Evolutionary conservation across 2,113 vertebrate genomes (phyloP).

Genomic region (Numida meleagris): DNA sequence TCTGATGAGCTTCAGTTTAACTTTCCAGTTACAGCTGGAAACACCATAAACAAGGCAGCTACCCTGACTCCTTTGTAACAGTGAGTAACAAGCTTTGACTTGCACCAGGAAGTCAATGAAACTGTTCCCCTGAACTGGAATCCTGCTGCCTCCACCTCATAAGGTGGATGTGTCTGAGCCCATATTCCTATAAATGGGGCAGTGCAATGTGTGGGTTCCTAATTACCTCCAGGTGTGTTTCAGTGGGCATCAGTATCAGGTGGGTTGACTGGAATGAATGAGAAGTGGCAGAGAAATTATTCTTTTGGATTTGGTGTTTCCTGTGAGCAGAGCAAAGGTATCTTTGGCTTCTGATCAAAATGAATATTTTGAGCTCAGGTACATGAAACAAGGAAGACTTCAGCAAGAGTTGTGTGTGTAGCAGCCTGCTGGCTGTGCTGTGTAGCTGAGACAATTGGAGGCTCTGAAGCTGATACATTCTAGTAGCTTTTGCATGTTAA

Average conservation of each 20-base stretch:
- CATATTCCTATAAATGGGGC: background rate
- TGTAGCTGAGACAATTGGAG: background rate
- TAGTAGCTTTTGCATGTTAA: background rate
- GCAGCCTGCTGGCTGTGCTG: background rate
- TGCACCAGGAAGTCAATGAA: background rate
- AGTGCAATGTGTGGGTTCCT: background rate
- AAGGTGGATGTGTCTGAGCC: background rate
- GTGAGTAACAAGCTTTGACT: background rate
- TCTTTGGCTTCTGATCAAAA: background rate
- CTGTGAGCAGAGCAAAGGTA: background rate
- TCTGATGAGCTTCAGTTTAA: background rate
- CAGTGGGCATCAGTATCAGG: background rate
- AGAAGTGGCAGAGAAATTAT: background rate
- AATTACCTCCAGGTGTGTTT: background rate
- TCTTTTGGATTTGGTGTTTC: background rate
- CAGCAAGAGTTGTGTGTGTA: accelerated
- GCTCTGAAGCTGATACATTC: background rate
- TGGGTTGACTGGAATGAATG: background rate
- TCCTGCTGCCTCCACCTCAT: background rate
- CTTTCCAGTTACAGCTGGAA: background rate
- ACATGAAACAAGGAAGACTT: background rate
- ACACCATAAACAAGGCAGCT: background rate
- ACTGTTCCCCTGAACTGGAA: background rate
- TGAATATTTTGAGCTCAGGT: background rate
- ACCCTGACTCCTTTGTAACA: background rate